Conservation (phyloP, 2,113 vertebrate species). For the Nettapus auritus region DNA sequence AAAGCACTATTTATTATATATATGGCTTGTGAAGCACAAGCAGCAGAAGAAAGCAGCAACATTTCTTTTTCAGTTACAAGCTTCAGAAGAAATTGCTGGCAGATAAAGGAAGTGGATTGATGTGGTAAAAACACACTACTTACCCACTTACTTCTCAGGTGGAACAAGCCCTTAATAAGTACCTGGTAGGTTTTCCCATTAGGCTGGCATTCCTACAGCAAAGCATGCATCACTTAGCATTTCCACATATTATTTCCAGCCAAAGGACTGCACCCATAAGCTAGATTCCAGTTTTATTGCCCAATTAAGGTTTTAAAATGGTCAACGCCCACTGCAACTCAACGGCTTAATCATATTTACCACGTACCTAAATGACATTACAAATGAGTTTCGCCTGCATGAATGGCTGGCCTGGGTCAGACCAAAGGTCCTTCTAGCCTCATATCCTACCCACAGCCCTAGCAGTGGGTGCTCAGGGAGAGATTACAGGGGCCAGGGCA, state of each 20-base stretch:
- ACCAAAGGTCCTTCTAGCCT: background rate
- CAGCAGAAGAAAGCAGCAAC: background rate
- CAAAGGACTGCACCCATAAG: background rate
- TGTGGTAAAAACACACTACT: background rate
- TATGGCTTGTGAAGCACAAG: background rate
- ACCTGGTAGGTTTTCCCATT: background rate
- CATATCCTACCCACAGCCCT: background rate
- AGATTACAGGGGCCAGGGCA: background rate
- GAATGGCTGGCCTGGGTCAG: background rate
- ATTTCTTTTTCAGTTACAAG: background rate
- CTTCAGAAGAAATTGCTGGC: background rate
- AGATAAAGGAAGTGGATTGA: background rate
- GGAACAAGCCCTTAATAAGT: background rate
- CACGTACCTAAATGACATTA: background rate
- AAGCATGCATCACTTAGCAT: background rate
- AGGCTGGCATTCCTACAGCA: background rate
- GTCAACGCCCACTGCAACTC: background rate
- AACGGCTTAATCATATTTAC: background rate
- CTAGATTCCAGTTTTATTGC: conserved; percentile 22
- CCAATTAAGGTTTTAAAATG: background rate
- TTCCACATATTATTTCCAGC: background rate
- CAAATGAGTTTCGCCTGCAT: background rate
- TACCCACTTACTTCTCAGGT: background rate
- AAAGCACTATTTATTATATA: background rate
- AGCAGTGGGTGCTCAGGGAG: background rate